Evolutionary conservation across 2,113 vertebrate genomes (phyloP).

Genomic region (Mobula birostris): DNA sequence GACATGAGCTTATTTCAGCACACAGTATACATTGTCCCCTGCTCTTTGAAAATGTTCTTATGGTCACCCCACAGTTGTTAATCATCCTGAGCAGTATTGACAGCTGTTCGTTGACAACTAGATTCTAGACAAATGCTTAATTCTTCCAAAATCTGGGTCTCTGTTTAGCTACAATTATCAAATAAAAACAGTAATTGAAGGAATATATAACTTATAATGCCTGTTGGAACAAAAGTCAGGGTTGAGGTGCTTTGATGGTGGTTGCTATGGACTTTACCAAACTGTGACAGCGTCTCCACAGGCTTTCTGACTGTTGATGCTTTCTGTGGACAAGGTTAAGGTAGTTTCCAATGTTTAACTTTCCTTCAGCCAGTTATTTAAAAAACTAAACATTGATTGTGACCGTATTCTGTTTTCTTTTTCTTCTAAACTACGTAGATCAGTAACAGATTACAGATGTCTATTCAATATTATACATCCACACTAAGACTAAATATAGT

Average conservation of each 20-base stretch:
- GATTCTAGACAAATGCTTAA: slow-evolving; percentile 33
- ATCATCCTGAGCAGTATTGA: slow-evolving; percentile 31
- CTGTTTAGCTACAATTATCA: slow-evolving; percentile 30
- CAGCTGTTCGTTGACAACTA: slow-evolving; percentile 31
- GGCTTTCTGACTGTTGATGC: slow-evolving; percentile 1
- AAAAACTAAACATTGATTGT: slow-evolving; percentile 36
- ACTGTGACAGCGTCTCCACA: slow-evolving; percentile 5
- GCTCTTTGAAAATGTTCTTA: slow-evolving; percentile 29
- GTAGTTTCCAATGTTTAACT: slow-evolving; percentile 32
- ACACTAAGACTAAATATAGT: background rate
- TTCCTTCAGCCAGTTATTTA: slow-evolving; percentile 28
- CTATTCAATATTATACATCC: background rate
- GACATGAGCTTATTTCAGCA: slow-evolving; percentile 33
- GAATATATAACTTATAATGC: slow-evolving; percentile 17
- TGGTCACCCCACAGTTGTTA: slow-evolving; percentile 29
- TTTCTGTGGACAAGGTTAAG: slow-evolving; percentile 25
- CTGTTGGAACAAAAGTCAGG: slow-evolving; percentile 20
- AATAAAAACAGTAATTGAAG: slow-evolving; percentile 36
- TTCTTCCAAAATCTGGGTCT: slow-evolving; percentile 34
- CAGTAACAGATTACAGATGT: slow-evolving; percentile 32
- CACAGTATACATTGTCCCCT: slow-evolving; percentile 35
- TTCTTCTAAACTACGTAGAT: background rate
- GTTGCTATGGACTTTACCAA: slow-evolving; percentile 29
- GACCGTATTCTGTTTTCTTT: slow-evolving; percentile 31
- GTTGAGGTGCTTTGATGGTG: background rate